phyloP scores from a whole-genome alignment of 2,888 invertebrate genomes.

The Dynastes maya region DNA sequence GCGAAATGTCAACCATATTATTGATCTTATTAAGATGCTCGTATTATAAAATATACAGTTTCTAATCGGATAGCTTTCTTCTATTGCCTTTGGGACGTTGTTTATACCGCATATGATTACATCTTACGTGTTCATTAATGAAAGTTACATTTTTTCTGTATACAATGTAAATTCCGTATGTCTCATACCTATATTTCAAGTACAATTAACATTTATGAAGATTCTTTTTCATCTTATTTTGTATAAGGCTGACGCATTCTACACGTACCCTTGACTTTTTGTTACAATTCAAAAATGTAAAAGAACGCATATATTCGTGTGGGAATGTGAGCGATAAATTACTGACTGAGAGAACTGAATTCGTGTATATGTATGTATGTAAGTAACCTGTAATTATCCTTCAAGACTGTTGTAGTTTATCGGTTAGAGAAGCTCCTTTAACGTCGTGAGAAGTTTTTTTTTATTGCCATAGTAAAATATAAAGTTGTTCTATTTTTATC shows the following conservation, averaged over 20 bases:
- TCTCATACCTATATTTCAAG: too few species aligned
- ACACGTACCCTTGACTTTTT: slow-evolving; percentile 35
- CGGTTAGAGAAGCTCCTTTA: background rate
- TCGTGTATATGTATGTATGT: background rate
- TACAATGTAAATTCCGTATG: too few species aligned
- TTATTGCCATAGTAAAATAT: background rate
- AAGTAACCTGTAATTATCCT: slow-evolving; percentile 21
- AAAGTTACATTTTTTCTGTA: too few species aligned
- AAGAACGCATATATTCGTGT: slow-evolving; percentile 14
- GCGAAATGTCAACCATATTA: too few species aligned
- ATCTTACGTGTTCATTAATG: too few species aligned
- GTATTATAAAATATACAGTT: too few species aligned
- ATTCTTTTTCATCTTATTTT: too few species aligned
- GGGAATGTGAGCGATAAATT: slow-evolving; percentile 3
- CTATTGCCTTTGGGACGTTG: too few species aligned
- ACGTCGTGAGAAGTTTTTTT: background rate
- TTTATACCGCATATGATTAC: too few species aligned
- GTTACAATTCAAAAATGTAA: slow-evolving; percentile 3
- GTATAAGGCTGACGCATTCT: background rate
- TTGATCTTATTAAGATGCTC: too few species aligned
- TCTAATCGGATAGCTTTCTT: too few species aligned
- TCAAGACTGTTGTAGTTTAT: slow-evolving; percentile 21
- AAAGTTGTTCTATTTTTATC: slow-evolving; percentile 9
- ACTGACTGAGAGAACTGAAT: background rate
- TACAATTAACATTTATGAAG: too few species aligned